Conservation (phyloP, 2,888 invertebrate genomes). For the Watsonalla cultraria region DNA sequence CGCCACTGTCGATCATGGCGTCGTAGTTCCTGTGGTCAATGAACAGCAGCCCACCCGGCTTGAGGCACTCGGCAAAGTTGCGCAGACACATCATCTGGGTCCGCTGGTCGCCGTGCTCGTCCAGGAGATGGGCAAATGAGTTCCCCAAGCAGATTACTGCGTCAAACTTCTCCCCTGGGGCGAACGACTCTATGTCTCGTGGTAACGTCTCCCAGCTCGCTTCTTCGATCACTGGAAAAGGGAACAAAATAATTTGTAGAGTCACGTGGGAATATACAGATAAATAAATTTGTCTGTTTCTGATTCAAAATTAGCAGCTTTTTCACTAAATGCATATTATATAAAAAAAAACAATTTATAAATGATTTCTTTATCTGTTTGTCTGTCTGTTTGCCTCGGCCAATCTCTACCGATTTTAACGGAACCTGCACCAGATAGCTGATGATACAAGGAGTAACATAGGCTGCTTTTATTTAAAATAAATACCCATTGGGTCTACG, state of each 20-base stretch:
- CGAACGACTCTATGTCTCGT: slow-evolving; percentile 82
- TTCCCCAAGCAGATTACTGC: slow-evolving; percentile 94
- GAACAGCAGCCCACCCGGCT: slow-evolving; percentile 89
- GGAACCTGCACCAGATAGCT: no score
- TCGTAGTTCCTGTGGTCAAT: slow-evolving; percentile 96
- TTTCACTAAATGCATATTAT: no score
- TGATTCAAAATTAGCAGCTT: no score
- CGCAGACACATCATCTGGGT: slow-evolving; percentile 87
- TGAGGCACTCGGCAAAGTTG: slow-evolving; percentile 90
- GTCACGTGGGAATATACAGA: no score
- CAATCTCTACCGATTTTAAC: no score
- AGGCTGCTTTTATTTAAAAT: no score
- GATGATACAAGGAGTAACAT: no score
- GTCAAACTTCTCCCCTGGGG: slow-evolving; percentile 85
- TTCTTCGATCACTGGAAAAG: slow-evolving; percentile 88
- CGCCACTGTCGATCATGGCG: slow-evolving; percentile 85
- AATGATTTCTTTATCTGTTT: no score
- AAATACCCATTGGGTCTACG: no score
- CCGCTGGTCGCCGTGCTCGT: slow-evolving; percentile 87
- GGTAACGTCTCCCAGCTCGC: slow-evolving; percentile 92
- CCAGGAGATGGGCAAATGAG: slow-evolving; percentile 93
- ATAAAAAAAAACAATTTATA: no score
- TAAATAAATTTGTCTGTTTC: no score
- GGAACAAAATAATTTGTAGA: not conserved
- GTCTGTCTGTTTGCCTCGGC: no score